These are phyloP conservation scores for Mixornis gularis DNA, from an alignment of 2,113 vertebrate species.

Conservation along the genomic window DNA sequence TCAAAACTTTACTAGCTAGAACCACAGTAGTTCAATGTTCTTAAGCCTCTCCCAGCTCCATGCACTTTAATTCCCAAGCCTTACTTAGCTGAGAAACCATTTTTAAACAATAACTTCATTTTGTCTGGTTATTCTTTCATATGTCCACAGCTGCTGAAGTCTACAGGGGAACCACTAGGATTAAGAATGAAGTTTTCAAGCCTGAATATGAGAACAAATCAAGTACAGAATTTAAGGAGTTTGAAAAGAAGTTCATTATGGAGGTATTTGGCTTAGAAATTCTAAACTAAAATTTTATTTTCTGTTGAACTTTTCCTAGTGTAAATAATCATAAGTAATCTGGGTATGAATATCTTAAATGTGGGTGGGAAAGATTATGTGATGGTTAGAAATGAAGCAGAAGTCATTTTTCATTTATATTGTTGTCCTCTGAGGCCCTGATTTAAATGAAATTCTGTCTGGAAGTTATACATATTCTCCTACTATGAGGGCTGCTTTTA, in stretches of 20 bases:
- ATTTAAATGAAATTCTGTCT: neutral
- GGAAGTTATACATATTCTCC: neutral
- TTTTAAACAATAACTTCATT: neutral
- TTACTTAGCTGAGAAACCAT: neutral
- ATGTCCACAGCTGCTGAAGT: conserved; percentile 5
- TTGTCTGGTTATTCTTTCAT: neutral
- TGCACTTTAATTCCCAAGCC: neutral
- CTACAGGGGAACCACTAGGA: neutral
- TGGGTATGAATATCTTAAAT: neutral
- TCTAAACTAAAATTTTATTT: neutral
- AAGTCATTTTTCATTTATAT: neutral
- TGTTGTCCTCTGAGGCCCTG: neutral
- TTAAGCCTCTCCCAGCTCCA: neutral
- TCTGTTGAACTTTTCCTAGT: neutral
- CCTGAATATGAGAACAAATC: neutral
- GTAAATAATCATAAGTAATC: neutral
- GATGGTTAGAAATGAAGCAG: neutral
- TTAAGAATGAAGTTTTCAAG: neutral
- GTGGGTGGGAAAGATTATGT: neutral
- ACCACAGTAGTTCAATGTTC: neutral
- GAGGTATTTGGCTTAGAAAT: conserved; percentile 5
- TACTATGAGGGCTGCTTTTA: neutral
- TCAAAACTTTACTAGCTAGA: neutral
- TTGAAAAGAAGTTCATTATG: neutral
- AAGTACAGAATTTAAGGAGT: neutral